These are phyloP conservation scores for Pachyuromys duprasi DNA, from an alignment of 2,797 vertebrate genomes.

Conservation along the genomic window DNA sequence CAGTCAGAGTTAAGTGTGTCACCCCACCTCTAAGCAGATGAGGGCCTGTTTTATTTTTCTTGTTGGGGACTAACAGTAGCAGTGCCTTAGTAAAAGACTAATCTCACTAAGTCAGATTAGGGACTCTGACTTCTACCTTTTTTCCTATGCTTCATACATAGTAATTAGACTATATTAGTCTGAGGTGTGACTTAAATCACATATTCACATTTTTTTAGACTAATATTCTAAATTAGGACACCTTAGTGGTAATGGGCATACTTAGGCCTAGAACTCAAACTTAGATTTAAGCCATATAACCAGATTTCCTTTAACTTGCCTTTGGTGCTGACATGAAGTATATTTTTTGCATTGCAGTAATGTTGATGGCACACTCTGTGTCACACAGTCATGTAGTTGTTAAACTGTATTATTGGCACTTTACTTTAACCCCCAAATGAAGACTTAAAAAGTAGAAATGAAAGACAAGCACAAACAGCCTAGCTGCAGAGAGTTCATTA, in stretches of 20 bases:
- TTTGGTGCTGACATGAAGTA: neutral
- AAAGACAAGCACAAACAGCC: conserved; percentile 19
- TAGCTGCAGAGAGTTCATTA: neutral
- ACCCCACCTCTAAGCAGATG: neutral
- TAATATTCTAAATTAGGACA: neutral
- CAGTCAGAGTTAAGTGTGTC: fast-evolving
- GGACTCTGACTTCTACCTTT: neutral
- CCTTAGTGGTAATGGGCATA: neutral
- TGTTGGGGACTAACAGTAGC: neutral
- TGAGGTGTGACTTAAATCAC: neutral
- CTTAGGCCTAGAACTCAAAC: neutral
- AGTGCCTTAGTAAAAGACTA: neutral
- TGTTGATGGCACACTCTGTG: too few species aligned
- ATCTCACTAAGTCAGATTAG: neutral
- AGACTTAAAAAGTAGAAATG: conserved; percentile 51
- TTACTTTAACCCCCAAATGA: neutral
- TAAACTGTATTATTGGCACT: neutral
- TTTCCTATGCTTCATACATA: neutral
- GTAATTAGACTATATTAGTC: neutral
- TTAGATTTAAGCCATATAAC: neutral
- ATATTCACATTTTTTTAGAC: neutral
- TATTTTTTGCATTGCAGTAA: neutral
- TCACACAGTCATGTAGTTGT: neutral
- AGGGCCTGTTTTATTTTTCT: neutral
- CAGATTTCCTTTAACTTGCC: neutral